Evolutionary conservation across 2,888 invertebrate species (phyloP), one percentile per base, ranked within the genome.

Genomic region (Cancer borealis): DNA sequence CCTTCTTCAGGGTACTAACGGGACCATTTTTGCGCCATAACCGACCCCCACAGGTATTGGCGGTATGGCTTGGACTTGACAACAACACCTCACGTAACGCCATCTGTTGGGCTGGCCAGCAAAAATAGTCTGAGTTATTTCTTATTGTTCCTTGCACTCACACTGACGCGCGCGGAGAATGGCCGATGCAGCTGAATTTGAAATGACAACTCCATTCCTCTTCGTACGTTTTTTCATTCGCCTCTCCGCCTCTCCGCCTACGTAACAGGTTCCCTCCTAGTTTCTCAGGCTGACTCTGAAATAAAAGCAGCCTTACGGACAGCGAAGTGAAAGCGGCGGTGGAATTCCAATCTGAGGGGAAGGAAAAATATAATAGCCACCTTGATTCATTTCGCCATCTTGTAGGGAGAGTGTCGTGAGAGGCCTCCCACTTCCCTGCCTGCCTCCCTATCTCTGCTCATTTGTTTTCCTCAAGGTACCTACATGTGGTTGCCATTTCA

Each of bases 191-290:
- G 79, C 6, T 79, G 79, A 79, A 79, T 79, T 79, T 79, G 79
- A 79, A 79, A 79, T 79, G 79, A 79, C 79, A 79, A 30, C 79
- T 79, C 79, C 26, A 79, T 79, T 79, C 79, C 79, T 79, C 79
- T 79, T 79, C 79, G 79, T 79, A 26, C 12, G 12, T 79, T 79
- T 66, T 79, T 79, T 79, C 79, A 26, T 30, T 30, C 30, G 26
- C 79, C 79, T 8, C 30, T 30, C 79, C 30, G 26, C 79, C 79
- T 8, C 30, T 30, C 79, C 79, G 79, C 79, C 79, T 79, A 30
- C 30, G 79, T 79, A 79, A 79, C 79, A 30, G 79, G 79, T 10
- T 79, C 79, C 79, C 79, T 21, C 79, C 26, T 79, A 79, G 79
- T 79, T 79, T 30, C 79, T 79, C 79, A 79, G 79, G 30, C 79